Conservation (phyloP, 2,888 invertebrate species). For the Adineta ricciae region DNA sequence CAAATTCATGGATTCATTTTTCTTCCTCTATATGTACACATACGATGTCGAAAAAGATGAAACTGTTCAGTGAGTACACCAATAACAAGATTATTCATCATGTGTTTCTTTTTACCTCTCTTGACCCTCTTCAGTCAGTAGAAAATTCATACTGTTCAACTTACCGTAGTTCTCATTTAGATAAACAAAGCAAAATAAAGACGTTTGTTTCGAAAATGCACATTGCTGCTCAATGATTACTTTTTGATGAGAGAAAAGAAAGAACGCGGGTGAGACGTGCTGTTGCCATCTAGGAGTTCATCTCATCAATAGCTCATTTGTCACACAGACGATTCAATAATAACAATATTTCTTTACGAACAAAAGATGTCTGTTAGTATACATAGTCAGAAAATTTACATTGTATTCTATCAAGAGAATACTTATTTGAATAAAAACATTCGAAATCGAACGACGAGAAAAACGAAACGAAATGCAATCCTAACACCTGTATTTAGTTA, state of each 20-base stretch:
- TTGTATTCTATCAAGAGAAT: not conserved
- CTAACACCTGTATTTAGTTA: slow-evolving; percentile 7
- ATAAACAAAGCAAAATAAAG: not conserved
- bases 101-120: not conserved
- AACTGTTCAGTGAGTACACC: not conserved
- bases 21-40: not conserved
- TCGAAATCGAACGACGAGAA: not conserved
- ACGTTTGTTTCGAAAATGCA: not conserved
- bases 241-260: slow-evolving; percentile 15
- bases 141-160: not conserved
- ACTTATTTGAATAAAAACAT: not conserved
- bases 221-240: not conserved
- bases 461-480: not conserved
- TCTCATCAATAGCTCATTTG: slow-evolving; percentile 11
- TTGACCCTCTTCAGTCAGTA: not conserved
- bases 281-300: not conserved
- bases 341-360: not conserved
- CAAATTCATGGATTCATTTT: not conserved
- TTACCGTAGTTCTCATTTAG: not conserved
- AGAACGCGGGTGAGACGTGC: not conserved
- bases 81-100: not conserved
- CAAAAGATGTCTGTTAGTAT: not conserved
- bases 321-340: slow-evolving; percentile 13
- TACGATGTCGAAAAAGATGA: not conserved
- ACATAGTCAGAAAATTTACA: not conserved